Base-by-base conservation (phyloP, 92 coral and sea anemone species). In the Porites divaricata region DNA sequence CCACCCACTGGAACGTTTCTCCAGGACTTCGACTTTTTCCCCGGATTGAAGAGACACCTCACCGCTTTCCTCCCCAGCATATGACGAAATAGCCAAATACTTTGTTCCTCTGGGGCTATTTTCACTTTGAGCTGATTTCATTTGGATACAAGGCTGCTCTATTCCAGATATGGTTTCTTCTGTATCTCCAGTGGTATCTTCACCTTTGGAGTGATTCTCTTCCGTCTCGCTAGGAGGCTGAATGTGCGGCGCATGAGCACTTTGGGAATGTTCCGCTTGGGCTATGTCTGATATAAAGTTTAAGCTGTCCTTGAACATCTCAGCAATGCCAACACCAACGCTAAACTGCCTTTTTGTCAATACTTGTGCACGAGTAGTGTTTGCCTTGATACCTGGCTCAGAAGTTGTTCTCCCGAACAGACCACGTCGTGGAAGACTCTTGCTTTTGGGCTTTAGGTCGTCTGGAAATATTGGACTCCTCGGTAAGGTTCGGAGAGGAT, bases 1-100 rank as follows among this genome's bases (percentile, higher is more conserved):
- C 93, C 93, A 90, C 2, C 93, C 93, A 45, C 85, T 76, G 0
- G 81, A 51, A 48, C 66, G 81, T 58, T 81, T 90, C 85, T 90
- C 80, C 81, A 90, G 25, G 63, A 90, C 93, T 16, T 76, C 85
- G 50, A 86, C 88, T 22, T 62, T 63, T 58, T 88, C 93, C 12
- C 88, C 93, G 63, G 86, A 88, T 63, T 81, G 82, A 66, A 90
- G 86, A n/a, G 88, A 75, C 12, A 86, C 74, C 66, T 86, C 89
- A 10, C 89, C 72, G 11, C 51, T 76, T 56, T 63, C 90, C 53
- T 81, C 86, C 6, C 77, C 93, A 23, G 9, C 19, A 63, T 79
- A 85, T 53, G 84, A 69, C 9, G 90, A 73, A 64, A 85, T 81
- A n/a, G 83, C 93, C 23, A 81, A 71, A 61, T 85, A 75, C 28